Conservation (phyloP, 2,113 vertebrate species). For the Polypterus senegalus region DNA sequence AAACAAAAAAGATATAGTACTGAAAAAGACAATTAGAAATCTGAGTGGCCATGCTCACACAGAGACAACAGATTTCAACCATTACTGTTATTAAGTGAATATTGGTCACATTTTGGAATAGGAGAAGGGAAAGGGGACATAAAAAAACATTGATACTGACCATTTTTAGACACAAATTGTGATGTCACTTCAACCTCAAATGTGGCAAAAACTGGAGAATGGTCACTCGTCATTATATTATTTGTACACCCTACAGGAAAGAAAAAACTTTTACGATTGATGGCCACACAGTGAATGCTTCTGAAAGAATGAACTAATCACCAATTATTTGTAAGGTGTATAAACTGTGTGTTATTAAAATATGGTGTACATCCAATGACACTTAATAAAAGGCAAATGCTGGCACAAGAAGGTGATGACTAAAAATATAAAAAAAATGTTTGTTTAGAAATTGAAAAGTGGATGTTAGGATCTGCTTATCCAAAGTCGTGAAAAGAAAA, state of each 20-base stretch:
- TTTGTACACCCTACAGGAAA: conserved; percentile 71
- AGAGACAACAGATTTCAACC: too few species aligned
- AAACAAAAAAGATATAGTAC: not conserved
- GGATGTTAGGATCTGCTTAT: too few species aligned
- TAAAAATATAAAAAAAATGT: too few species aligned
- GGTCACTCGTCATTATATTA: conserved; percentile 90
- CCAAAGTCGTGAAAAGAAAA: too few species aligned
- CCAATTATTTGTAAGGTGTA: too few species aligned
- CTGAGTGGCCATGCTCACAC: not conserved
- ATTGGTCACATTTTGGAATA: not conserved
- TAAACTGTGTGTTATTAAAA: too few species aligned
- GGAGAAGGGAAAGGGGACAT: not conserved
- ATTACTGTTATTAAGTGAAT: not conserved
- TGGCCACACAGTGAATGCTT: not conserved
- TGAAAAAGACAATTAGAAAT: not conserved
- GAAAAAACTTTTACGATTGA: conserved; percentile 1
- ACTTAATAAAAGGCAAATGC: too few species aligned
- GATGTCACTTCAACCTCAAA: conserved; percentile 95
- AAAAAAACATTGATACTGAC: conserved; percentile 39
- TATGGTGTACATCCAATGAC: too few species aligned
- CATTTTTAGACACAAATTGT: conserved; percentile 92
- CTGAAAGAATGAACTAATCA: too few species aligned
- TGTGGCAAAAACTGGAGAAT: conserved; percentile 89
- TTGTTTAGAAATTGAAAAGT: too few species aligned
- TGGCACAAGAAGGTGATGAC: too few species aligned